Conservation (phyloP, 2,888 invertebrate species). For the Metopia argyrocephala region DNA sequence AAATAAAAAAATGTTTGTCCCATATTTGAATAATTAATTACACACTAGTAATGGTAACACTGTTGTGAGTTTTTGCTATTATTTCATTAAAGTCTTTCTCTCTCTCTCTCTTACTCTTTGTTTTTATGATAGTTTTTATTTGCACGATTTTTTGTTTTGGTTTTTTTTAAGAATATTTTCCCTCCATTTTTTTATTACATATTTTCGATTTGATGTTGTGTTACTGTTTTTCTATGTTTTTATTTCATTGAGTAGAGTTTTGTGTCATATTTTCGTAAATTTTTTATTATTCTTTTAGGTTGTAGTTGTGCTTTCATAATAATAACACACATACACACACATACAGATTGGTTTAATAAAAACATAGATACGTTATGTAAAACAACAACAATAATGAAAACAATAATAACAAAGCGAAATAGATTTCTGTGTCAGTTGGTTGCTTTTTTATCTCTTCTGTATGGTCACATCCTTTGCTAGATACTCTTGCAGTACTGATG, state of each 20-base stretch:
- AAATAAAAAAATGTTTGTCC: no score
- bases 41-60: no score
- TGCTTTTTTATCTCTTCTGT: conserved; percentile 2
- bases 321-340: no score
- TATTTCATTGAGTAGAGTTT: conserved; percentile 21
- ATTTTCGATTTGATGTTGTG: background rate
- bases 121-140: background rate
- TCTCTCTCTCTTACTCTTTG: background rate
- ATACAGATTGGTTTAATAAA: no score
- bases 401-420: conserved; percentile 45
- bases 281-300: conserved; percentile 1
- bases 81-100: background rate
- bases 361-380: conserved; percentile 20
- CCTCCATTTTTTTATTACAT: conserved; percentile 12
- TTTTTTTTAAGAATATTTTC: conserved; percentile 20
- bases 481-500: background rate
- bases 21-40: no score
- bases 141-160: background rate
- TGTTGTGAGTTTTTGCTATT: background rate
- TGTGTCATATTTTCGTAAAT: background rate
- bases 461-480: conserved; percentile 5
- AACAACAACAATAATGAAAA: conserved; percentile 10
- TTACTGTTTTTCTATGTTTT: background rate
- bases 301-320: background rate
- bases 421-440: conserved; percentile 65